Evolutionary conservation across 2,113 vertebrate species (phyloP), one percentile per base, ranked within the genome.

Genomic region (Ptilorrhoa leucosticta): DNA sequence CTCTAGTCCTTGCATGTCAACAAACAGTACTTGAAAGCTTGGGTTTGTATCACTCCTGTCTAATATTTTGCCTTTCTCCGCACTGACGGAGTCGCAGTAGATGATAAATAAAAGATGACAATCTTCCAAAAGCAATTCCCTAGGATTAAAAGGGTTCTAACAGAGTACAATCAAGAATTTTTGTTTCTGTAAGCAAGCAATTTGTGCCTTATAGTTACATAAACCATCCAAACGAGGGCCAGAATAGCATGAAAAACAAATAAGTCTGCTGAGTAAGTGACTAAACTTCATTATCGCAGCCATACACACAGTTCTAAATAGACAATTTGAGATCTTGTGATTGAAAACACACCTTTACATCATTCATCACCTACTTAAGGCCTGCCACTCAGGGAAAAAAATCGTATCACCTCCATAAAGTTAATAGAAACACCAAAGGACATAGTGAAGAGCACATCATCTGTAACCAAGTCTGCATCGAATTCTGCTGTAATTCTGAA

Each of bases 41-140:
- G 73, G n/a, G 21, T 92, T 94, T 87, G 54, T 66, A 87, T 53
- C 82, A 31, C 65, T 95, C 47, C 84, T 82, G 64, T 51, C 71
- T 48, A 83, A 78, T 31, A 37, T 54, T 84, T 75, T 83, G 80
- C 63, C 72, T 63, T 72, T 60, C 27, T 53, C 42, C 21, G 5
- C 16, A 20, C 40, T 73, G 50, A 51, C 47, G 9, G 54, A 56
- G 66, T 40, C 78, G 50, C 71, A 75, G 48, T 6, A 50, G 31
- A 28, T 33, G 57, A 83, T 75, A 81, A 57, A 96, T 79, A 90
- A 85, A 95, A 90, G 57, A 95, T 81, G 56, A 87, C 57, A 86
- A 60, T 75, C 87, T 83, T 90, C 83, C 82, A 94, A 63, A 97
- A 90, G 75, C 71, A 79, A 51, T 66, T 89, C 54, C n/a, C 64